Evolutionary conservation across 2,888 invertebrate species (phyloP).

Genomic region (Copidosoma aretas): DNA sequence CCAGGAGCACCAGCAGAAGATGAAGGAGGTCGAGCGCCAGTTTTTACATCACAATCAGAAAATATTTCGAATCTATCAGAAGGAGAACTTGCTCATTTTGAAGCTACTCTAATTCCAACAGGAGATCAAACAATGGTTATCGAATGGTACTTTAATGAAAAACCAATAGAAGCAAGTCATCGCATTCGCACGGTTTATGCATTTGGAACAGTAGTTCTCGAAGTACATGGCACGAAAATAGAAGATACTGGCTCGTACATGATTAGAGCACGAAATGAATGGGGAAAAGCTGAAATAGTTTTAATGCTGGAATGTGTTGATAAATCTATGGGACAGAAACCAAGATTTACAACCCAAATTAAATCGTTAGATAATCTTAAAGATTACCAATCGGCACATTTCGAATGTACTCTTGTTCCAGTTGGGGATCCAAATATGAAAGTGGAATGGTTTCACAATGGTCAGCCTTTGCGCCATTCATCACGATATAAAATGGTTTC

Average conservation of each 20-base stretch:
- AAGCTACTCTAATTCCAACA: constrained; percentile 92
- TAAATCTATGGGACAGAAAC: constrained; percentile 84
- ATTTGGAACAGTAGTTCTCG: constrained; percentile 96
- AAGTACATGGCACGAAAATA: constrained; percentile 92
- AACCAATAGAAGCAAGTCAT: constrained; percentile 86
- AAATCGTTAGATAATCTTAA: constrained; percentile 82
- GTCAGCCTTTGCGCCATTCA: constrained; percentile 85
- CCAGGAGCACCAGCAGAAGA: constrained; percentile 71
- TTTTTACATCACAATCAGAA: constrained; percentile 86
- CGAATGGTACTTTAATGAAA: constrained; percentile 96
- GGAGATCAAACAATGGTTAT: constrained; percentile 93
- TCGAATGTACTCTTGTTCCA: constrained; percentile 92
- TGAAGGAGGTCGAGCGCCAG: constrained; percentile 71
- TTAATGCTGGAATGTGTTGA: constrained; percentile 84
- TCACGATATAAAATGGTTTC: constrained; percentile 91
- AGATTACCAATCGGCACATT: constrained; percentile 93
- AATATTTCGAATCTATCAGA: constrained; percentile 85
- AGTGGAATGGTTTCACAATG: constrained; percentile 97
- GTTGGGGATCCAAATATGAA: constrained; percentile 92
- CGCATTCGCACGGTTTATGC: constrained; percentile 93
- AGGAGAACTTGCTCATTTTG: constrained; percentile 97
- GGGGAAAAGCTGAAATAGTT: constrained; percentile 87
- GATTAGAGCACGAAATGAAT: constrained; percentile 87
- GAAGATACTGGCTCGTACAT: constrained; percentile 91
- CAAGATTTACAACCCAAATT: constrained; percentile 87